Evolutionary conservation across 2,113 vertebrate species (phyloP).

Genomic region (Rhinolophus sinicus): DNA sequence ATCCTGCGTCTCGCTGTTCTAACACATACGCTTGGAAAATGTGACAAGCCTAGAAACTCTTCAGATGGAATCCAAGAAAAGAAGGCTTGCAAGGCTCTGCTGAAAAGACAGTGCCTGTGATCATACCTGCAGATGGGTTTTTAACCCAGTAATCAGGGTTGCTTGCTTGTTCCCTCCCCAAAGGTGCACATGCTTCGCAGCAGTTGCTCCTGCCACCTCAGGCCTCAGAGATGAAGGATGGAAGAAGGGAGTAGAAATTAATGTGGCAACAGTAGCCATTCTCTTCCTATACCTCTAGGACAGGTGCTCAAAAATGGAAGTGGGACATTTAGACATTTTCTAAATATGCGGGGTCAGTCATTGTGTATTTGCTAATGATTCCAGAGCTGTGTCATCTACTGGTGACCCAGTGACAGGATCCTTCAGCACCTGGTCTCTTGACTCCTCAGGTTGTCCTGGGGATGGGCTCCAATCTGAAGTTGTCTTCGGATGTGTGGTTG

Average conservation of each 20-base stretch:
- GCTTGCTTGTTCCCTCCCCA: neutral
- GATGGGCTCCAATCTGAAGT: neutral
- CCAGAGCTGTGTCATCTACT: neutral
- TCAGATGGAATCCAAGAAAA: neutral
- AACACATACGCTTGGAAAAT: neutral
- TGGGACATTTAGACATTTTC: neutral
- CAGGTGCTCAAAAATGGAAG: neutral
- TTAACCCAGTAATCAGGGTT: neutral
- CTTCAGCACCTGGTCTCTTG: neutral
- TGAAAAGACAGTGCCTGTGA: neutral
- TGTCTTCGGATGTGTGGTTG: neutral
- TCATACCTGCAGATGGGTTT: neutral
- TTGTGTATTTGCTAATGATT: neutral
- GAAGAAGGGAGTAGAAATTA: neutral
- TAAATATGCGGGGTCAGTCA: neutral
- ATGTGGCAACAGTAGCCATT: no score
- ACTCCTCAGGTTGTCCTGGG: neutral
- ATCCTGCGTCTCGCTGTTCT: fast-evolving
- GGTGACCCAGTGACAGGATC: neutral
- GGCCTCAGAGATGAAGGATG: neutral
- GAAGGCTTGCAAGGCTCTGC: neutral
- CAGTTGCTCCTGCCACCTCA: neutral
- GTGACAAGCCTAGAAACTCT: neutral
- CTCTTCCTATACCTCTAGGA: neutral
- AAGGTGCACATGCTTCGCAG: neutral